Conservation (phyloP, 2,888 invertebrate species). For the Pollenia labialis region DNA sequence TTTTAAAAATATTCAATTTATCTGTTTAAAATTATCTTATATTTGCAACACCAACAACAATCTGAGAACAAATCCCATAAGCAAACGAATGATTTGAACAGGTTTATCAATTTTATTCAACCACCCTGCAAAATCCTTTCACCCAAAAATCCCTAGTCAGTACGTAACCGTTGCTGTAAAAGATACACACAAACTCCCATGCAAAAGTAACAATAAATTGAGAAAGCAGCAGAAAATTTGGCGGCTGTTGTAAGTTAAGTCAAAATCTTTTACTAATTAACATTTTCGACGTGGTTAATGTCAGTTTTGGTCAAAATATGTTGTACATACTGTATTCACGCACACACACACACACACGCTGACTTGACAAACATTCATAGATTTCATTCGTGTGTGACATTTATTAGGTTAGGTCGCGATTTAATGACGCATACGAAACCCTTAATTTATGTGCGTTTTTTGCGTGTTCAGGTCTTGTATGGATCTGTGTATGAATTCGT, state of each 20-base stretch:
- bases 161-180: conserved; percentile 6
- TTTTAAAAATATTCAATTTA: no score
- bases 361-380: conserved; percentile 53
- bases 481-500: conserved; percentile 3
- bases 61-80: conserved; percentile 56
- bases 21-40: no score
- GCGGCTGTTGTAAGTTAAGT: conserved; percentile 58
- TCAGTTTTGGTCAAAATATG: conserved; percentile 71
- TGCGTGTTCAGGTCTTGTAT: not conserved
- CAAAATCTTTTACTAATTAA: conserved; percentile 73
- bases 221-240: conserved; percentile 18
- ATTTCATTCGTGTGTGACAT: conserved; percentile 69
- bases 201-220: not conserved
- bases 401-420: conserved; percentile 72
- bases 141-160: not conserved
- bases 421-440: conserved; percentile 68
- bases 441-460: conserved; percentile 52
- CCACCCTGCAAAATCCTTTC: not conserved
- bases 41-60: not conserved
- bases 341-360: conserved; percentile 12
- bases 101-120: conserved; percentile 55
- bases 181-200: not conserved
- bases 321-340: conserved; percentile 23
- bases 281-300: conserved; percentile 71
- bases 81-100: conserved; percentile 56